Conservation (phyloP, 2,888 invertebrate genomes). For the Scelioninae gen. 1 region DNA sequence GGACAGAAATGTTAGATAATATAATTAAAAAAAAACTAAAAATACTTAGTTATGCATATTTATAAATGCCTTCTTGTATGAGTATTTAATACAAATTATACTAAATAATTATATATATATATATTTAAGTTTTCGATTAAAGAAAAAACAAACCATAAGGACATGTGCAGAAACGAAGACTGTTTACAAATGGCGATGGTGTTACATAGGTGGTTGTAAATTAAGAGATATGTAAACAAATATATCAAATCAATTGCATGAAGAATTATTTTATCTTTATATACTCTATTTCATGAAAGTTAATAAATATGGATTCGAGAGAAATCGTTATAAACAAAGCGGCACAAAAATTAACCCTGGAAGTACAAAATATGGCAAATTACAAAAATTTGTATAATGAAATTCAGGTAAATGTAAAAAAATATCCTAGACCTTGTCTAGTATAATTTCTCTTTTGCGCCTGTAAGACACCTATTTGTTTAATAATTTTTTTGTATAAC, state of each 20-base stretch:
- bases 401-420: slow-evolving; percentile 88
- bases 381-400: slow-evolving; percentile 91
- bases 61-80: too few species aligned
- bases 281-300: background rate
- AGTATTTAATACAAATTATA: too few species aligned
- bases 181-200: slow-evolving; percentile 82
- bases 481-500: background rate
- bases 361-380: slow-evolving; percentile 90
- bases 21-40: too few species aligned
- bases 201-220: background rate
- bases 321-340: slow-evolving; percentile 90
- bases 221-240: background rate
- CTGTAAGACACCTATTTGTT: background rate
- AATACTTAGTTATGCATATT: too few species aligned
- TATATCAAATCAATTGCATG: background rate
- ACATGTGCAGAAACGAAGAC: slow-evolving; percentile 31
- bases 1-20: too few species aligned
- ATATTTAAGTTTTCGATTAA: too few species aligned
- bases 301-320: slow-evolving; percentile 82
- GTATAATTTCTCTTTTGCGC: background rate
- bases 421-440: background rate
- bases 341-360: slow-evolving; percentile 91
- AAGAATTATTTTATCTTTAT: background rate
- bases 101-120: too few species aligned
- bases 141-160: too few species aligned